Evolutionary conservation across 2,888 invertebrate species (phyloP).

Genomic region (Metopia argyrocephala): DNA sequence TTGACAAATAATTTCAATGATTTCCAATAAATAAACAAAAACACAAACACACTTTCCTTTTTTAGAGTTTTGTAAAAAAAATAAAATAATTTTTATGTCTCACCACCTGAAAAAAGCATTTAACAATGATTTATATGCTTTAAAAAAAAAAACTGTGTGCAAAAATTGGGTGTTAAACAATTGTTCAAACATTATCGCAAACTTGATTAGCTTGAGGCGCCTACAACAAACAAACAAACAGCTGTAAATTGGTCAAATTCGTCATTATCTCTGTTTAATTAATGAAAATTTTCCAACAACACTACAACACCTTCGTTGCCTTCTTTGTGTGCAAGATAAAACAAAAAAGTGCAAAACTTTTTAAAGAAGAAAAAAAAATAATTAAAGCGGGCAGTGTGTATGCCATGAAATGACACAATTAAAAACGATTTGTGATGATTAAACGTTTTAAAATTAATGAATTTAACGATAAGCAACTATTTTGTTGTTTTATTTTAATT

Average conservation of each 20-base stretch:
- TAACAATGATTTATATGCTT: neutral
- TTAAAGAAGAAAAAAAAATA: neutral
- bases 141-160: neutral
- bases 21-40: too few relatives aligned
- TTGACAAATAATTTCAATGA: neutral
- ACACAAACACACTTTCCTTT: too few relatives aligned
- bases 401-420: constrained; percentile 7
- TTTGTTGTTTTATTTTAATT: constrained; percentile 34
- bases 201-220: neutral
- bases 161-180: neutral
- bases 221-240: neutral
- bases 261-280: constrained; percentile 23
- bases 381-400: neutral
- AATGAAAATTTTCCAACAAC: constrained; percentile 22
- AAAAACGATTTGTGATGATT: constrained; percentile 13
- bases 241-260: neutral
- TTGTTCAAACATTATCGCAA: neutral
- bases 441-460: neutral
- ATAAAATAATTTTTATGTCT: too few relatives aligned
- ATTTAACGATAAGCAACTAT: constrained; percentile 21
- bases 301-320: neutral
- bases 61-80: too few relatives aligned
- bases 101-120: too few relatives aligned
- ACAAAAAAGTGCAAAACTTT: neutral
- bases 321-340: neutral